Evolutionary conservation across 1,140 invertebrate species (phyloP).

Genomic region (Megathymus violae): DNA sequence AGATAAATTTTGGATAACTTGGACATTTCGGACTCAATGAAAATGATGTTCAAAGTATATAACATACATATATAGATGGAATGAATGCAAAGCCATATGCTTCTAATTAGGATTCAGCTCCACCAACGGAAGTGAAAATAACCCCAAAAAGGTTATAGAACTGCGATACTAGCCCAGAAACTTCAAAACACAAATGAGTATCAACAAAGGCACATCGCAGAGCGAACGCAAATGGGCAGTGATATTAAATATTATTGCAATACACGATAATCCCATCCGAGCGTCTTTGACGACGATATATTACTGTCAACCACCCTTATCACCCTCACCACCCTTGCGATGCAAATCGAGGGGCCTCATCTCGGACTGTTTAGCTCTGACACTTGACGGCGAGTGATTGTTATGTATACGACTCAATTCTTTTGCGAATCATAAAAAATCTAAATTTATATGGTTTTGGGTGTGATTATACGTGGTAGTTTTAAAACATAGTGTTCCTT

Average conservation of each 20-base stretch:
- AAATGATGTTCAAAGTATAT: too few relatives aligned
- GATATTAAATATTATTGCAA: constrained; percentile 30
- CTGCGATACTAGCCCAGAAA: too few relatives aligned
- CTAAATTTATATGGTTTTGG: too few relatives aligned
- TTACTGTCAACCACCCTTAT: constrained; percentile 51
- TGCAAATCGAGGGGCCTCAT: constrained; percentile 55
- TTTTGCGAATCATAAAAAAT: background rate
- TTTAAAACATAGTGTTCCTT: too few relatives aligned
- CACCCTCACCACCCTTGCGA: constrained; percentile 43
- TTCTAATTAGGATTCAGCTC: too few relatives aligned
- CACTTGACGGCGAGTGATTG: constrained; percentile 24
- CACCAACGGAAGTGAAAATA: too few relatives aligned
- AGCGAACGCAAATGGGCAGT: constrained; percentile 14
- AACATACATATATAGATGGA: too few relatives aligned
- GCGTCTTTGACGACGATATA: constrained; percentile 59
- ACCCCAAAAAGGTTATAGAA: too few relatives aligned
- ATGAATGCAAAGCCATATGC: too few relatives aligned
- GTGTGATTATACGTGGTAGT: too few relatives aligned
- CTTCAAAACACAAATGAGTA: background rate
- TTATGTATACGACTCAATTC: constrained; percentile 10
- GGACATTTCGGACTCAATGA: too few relatives aligned
- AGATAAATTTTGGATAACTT: too few relatives aligned
- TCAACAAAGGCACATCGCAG: background rate
- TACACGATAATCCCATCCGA: constrained; percentile 53
- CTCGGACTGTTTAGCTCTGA: constrained; percentile 11